These are phyloP conservation scores for Artibeus jamaicensis DNA, from an alignment of 2,797 vertebrate genomes.

Conservation along the genomic window DNA sequence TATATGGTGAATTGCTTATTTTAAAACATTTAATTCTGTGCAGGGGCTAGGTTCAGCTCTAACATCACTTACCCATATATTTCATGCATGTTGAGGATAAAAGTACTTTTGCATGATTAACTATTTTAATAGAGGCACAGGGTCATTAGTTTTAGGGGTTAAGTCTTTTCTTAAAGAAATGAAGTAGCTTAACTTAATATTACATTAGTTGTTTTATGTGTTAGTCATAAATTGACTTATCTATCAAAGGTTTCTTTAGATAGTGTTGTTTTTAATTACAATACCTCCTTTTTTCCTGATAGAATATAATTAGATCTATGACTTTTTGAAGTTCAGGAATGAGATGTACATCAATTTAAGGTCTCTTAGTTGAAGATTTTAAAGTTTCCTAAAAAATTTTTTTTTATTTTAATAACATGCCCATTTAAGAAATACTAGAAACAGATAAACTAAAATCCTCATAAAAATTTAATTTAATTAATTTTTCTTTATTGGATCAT, in stretches of 20 bases:
- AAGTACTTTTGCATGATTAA: slow-evolving; percentile 57
- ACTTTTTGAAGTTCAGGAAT: slow-evolving; percentile 34
- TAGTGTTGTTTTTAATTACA: slow-evolving; percentile 25
- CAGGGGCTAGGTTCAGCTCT: slow-evolving; percentile 18
- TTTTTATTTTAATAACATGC: background rate
- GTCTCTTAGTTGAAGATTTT: background rate
- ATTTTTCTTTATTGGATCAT: background rate
- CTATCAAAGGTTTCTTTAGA: slow-evolving; percentile 6
- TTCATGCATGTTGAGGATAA: slow-evolving; percentile 50
- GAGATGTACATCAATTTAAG: background rate
- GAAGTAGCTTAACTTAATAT: slow-evolving; percentile 28
- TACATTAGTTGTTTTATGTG: slow-evolving; percentile 4
- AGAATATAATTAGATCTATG: background rate
- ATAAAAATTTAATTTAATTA: background rate
- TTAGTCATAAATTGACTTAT: background rate
- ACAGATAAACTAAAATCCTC: background rate
- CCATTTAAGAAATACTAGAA: slow-evolving; percentile 15
- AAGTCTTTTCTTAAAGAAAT: background rate
- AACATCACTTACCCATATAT: slow-evolving; percentile 45
- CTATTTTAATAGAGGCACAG: background rate
- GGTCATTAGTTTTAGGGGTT: slow-evolving; percentile 22
- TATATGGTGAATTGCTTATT: slow-evolving; percentile 2
- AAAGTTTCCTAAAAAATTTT: background rate
- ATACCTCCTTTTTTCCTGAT: background rate
- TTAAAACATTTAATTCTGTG: slow-evolving; percentile 33